These are phyloP conservation scores for Nothura maculosa DNA, from an alignment of 2,797 vertebrate genomes.

Conservation along the genomic window DNA sequence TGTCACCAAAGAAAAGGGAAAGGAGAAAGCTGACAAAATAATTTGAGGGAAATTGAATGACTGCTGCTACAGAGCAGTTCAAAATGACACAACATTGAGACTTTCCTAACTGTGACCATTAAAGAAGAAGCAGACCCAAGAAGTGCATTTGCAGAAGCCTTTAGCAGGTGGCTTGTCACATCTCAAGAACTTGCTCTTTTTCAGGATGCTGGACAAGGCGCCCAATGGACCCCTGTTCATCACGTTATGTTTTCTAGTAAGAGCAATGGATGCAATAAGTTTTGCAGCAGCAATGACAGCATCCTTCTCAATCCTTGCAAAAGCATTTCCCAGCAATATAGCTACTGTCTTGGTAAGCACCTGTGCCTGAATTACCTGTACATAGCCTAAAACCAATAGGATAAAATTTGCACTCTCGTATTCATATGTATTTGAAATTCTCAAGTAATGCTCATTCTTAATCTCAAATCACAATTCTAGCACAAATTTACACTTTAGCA, in stretches of 20 bases:
- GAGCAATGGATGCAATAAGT: slow-evolving; percentile 90
- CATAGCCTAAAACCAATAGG: neutral
- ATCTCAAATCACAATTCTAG: neutral
- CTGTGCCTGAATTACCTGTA: neutral
- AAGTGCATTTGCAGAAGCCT: neutral
- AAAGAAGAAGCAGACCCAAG: neutral
- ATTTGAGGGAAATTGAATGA: neutral
- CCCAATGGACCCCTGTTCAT: slow-evolving; percentile 87
- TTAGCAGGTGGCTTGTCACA: neutral
- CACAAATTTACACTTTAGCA: neutral
- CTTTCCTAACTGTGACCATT: neutral
- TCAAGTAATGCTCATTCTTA: neutral
- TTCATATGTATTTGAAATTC: neutral
- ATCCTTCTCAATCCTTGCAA: slow-evolving; percentile 89
- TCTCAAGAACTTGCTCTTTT: neutral
- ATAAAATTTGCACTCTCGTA: neutral
- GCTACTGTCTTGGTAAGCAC: slow-evolving; percentile 93
- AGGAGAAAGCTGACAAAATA: neutral
- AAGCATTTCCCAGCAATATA: slow-evolving; percentile 93
- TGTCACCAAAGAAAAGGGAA: neutral
- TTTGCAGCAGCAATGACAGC: slow-evolving; percentile 91
- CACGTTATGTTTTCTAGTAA: slow-evolving; percentile 90
- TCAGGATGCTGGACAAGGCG: slow-evolving; percentile 89
- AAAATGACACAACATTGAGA: neutral
- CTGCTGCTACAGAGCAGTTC: neutral